These are phyloP conservation scores for Callipepla californica DNA, from an alignment of 2,113 vertebrate genomes.

Conservation along the genomic window DNA sequence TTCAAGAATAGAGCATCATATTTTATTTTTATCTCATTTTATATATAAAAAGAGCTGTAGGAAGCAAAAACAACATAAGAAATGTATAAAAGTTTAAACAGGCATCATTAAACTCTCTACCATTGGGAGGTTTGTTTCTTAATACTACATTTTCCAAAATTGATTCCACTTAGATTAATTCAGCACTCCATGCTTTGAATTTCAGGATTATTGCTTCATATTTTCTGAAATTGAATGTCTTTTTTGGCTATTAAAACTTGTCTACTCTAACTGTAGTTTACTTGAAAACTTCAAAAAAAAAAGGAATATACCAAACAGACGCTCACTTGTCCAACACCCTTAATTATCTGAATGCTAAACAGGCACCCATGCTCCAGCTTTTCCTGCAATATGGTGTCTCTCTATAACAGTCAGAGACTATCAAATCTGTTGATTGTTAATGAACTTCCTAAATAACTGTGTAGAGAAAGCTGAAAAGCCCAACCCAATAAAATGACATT, in stretches of 20 bases:
- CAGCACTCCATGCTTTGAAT: not conserved
- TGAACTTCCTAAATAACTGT: not conserved
- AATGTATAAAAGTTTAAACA: not conserved
- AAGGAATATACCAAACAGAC: not conserved
- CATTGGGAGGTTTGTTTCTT: not conserved
- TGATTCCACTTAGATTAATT: not conserved
- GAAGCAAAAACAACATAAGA: not conserved
- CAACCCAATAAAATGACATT: not conserved
- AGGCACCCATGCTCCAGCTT: not conserved
- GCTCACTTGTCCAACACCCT: not conserved
- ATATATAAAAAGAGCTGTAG: not conserved
- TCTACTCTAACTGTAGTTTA: not conserved
- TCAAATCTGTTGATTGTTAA: not conserved
- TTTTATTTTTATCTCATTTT: not conserved
- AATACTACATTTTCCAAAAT: conserved; percentile 1
- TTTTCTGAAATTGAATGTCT: conserved; percentile 37
- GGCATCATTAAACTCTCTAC: not conserved
- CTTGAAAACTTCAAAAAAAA: conserved; percentile 12
- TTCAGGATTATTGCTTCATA: conserved; percentile 15
- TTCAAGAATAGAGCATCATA: not conserved
- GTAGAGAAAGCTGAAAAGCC: not conserved
- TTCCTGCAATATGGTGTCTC: not conserved
- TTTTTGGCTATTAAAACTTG: not conserved
- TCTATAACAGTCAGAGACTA: not conserved
- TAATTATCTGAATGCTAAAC: conserved; percentile 16